Base-by-base conservation (phyloP, 2,888 invertebrate genomes). In the Hemithea aestivaria region DNA sequence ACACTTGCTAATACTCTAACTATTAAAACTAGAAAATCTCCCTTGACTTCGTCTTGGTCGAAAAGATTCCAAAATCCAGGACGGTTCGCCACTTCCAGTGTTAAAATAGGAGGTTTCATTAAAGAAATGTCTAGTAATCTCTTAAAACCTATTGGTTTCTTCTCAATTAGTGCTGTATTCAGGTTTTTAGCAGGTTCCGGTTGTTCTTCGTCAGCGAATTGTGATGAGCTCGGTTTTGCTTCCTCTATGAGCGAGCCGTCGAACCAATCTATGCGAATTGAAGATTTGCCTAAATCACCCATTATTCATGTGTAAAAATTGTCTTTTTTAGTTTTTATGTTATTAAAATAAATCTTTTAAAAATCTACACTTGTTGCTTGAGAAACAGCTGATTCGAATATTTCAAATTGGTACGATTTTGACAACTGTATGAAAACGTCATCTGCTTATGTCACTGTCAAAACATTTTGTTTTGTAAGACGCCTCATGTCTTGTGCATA, bases 241-340 rank as follows among this genome's bases (percentile, higher is more conserved):
- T 78, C 72, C 66, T 83, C 78, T 25, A 76, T 69, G n/a, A 83
- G 52, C 11, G 79, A 77, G 4, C 85, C 87, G 55, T 87, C 87
- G 41, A 87, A 87, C 87, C 87, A 87, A 48, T 87, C 87, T 56
- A 87, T 83, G 2, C 85, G 71, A 40, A 84, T 61, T 20, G 78
- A 72, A 25, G 71, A 58, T 54, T 76, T 76, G 41, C 56, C 66
- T 25, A 32, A 45, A 26, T 78, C 70, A 48, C 61, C 55, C 84
- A 83, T 84, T n/a, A 20, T 40, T 30, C 21, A 16, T 5, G 2
- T 16, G 16, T 16, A n/a, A n/a, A n/a, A n/a, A n/a, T n/a, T n/a
- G n/a, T n/a, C n/a, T n/a, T n/a, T n/a, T n/a, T n/a, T n/a, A n/a
- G n/a, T n/a, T n/a, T n/a, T n/a, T n/a, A n/a, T n/a, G n/a, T n/a